Percentiles rank a stretch among this genome's conserved stretches.
Evolutionary conservation across 2,888 invertebrate species (phyloP).

Genomic region (Sphaerophoria taeniata): DNA sequence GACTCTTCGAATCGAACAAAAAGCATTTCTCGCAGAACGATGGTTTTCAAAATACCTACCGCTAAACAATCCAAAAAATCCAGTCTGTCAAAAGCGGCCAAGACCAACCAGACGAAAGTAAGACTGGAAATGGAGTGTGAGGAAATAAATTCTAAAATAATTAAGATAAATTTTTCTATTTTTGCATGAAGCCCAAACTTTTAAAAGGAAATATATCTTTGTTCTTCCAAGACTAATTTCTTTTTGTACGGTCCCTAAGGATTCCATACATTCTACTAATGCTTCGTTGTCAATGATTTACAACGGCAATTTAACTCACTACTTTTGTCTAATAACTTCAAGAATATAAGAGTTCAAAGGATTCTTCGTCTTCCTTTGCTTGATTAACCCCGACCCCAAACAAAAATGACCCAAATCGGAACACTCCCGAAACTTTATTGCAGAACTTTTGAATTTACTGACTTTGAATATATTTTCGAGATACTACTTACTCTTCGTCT

Average conservation of each 20-base stretch:
- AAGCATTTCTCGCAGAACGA: too few relatives aligned
- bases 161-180: conserved; percentile 7
- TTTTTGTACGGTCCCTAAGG: neutral
- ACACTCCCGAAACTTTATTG: conserved; percentile 40
- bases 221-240: neutral
- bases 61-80: too few relatives aligned
- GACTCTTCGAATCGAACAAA: too few relatives aligned
- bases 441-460: conserved; percentile 24
- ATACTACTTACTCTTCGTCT: neutral
- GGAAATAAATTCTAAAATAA: too few relatives aligned
- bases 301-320: conserved; percentile 23
- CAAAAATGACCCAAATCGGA: conserved; percentile 52
- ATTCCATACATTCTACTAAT: neutral
- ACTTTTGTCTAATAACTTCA: neutral
- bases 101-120: too few relatives aligned
- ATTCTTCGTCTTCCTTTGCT: conserved; percentile 16
- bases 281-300: conserved; percentile 21
- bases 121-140: too few relatives aligned
- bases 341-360: conserved; percentile 52
- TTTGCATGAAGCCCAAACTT: too few relatives aligned
- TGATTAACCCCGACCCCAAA: conserved; percentile 31
- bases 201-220: neutral
- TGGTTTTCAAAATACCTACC: too few relatives aligned
- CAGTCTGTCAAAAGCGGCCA: too few relatives aligned
- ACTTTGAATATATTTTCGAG: conserved; percentile 2